These are phyloP conservation scores for Aphrocallistes beatrix DNA, from an alignment of 37 sponge, comb jelly and placozoan species.

Conservation along the genomic window DNA sequence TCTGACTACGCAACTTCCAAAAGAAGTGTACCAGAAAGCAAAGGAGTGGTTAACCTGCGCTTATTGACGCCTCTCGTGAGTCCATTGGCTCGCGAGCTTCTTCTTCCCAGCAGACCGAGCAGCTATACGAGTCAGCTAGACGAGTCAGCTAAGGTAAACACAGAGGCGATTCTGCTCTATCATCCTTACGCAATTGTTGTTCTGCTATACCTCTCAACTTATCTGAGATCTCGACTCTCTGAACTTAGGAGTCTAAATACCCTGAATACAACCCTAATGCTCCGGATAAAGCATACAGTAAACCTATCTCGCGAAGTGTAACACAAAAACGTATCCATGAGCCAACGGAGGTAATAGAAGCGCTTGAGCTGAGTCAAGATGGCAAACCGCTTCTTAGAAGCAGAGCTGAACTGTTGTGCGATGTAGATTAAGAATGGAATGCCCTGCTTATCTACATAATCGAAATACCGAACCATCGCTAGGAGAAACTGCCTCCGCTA, in stretches of 20 bases:
- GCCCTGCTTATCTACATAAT: constrained; percentile 51
- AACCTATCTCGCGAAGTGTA: constrained; percentile 34
- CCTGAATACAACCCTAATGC: constrained; percentile 78
- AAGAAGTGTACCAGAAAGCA: too few species aligned
- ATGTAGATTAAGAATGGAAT: constrained; percentile 57
- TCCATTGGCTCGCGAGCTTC: neutral
- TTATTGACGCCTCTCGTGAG: constrained; percentile 57
- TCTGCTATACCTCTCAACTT: neutral
- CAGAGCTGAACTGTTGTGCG: constrained; percentile 23
- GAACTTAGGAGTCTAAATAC: constrained; percentile 40
- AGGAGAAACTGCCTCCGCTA: constrained; percentile 62
- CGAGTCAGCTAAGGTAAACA: neutral
- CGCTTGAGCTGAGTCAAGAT: neutral
- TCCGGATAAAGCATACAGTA: constrained; percentile 68
- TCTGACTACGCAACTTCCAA: too few species aligned
- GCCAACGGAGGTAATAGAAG: neutral
- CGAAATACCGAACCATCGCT: constrained; percentile 62
- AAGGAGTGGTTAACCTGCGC: too few species aligned
- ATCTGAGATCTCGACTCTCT: neutral
- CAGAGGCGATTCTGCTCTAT: neutral
- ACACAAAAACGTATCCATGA: neutral
- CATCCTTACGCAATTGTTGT: neutral
- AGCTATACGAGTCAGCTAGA: too few species aligned
- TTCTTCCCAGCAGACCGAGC: neutral
- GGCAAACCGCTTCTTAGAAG: neutral